A percentile compares a stretch with the other conserved stretches of the same genome.
Conservation (phyloP, 1,140 invertebrate species). For the Camponotus floridanus region DNA sequence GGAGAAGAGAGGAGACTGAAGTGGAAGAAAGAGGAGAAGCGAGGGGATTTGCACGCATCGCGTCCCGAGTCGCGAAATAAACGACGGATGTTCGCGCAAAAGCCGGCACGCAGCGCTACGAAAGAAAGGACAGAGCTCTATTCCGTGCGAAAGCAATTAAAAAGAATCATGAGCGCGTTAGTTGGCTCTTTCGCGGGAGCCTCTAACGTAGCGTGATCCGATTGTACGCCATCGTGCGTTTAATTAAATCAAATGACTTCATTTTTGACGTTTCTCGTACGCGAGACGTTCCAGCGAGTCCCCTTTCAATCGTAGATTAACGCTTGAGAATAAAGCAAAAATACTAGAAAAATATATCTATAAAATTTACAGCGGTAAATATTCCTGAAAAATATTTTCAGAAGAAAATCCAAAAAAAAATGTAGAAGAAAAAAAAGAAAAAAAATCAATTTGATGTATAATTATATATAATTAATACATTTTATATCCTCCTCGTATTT, state of each 20-base stretch:
- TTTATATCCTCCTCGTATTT: background rate
- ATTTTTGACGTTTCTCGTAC: background rate
- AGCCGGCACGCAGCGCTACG: background rate
- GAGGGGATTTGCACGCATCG: constrained; percentile 35
- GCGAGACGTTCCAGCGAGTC: background rate
- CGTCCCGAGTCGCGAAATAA: constrained; percentile 35
- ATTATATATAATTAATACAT: constrained; percentile 7
- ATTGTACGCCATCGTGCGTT: constrained; percentile 10
- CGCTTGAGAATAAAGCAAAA: background rate
- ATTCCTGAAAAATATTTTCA: background rate
- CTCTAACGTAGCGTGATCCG: background rate
- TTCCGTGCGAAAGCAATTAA: constrained; percentile 55
- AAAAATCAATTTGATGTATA: background rate
- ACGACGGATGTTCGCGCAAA: constrained; percentile 39
- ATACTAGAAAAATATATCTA: background rate
- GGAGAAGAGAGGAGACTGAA: background rate
- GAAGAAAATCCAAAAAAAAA: background rate
- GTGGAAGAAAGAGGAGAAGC: background rate
- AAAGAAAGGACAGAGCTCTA: constrained; percentile 10
- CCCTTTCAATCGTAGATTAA: background rate
- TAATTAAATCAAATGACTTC: constrained; percentile 47
- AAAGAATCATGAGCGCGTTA: constrained; percentile 14
- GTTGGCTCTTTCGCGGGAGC: constrained; percentile 16
- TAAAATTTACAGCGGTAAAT: background rate
- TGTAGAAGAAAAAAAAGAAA: background rate